phyloP scores from a whole-genome alignment of 2,888 invertebrate genomes.

The Dynastes tityus region DNA sequence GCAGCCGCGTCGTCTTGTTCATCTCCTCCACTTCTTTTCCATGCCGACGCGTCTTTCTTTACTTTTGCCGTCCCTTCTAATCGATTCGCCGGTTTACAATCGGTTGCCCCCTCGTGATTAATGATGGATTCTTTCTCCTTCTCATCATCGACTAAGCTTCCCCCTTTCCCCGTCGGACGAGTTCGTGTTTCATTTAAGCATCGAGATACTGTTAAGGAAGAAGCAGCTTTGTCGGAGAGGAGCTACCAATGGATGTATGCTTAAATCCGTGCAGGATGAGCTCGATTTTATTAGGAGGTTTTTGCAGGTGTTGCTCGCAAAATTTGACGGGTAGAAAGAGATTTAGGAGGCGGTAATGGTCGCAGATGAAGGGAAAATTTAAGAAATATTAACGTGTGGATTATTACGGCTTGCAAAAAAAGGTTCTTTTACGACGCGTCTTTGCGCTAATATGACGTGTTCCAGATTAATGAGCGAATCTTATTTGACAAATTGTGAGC shows the following conservation, averaged over 20 bases:
- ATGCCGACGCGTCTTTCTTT: constrained; percentile 13
- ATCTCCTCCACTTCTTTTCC: constrained; percentile 14
- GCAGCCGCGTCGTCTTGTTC: constrained; percentile 2
- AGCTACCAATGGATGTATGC: constrained; percentile 10
- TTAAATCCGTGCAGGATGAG: constrained; percentile 23
- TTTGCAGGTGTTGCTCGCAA: constrained; percentile 37
- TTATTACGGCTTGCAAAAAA: constrained; percentile 12
- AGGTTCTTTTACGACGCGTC: constrained; percentile 5
- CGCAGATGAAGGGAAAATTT: constrained; percentile 25
- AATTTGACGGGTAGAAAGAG: constrained; percentile 38
- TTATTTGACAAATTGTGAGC: constrained; percentile 6
- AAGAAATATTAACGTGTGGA: constrained; percentile 37
- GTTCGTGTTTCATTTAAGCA: constrained; percentile 43
- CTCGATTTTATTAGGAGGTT: constrained; percentile 39
- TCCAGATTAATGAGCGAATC: constrained; percentile 14
- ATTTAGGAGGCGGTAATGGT: constrained; percentile 39
- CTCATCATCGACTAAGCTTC: constrained; percentile 55
- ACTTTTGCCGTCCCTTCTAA: constrained; percentile 60
- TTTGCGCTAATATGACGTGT: constrained; percentile 8
- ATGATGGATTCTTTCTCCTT: constrained; percentile 62
- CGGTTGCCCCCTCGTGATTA: constrained; percentile 63
- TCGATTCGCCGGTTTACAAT: constrained; percentile 67
- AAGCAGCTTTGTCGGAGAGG: not conserved
- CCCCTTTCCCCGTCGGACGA: not conserved
- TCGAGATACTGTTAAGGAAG: constrained; percentile 30